These are phyloP conservation scores for Drosophila mettleri DNA, from an alignment of 2,888 invertebrate genomes.

Conservation along the genomic window DNA sequence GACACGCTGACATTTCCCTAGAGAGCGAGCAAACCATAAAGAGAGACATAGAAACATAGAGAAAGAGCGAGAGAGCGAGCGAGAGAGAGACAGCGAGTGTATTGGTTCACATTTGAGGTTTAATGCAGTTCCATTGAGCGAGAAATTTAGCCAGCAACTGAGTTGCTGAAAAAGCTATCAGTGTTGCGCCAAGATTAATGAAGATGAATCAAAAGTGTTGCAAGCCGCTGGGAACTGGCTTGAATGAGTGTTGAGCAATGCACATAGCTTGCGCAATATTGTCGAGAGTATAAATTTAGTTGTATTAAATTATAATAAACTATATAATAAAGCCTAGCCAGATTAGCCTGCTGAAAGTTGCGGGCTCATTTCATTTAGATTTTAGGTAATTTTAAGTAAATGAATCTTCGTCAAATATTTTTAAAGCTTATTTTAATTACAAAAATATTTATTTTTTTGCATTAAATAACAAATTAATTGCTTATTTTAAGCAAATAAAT, in stretches of 20 bases:
- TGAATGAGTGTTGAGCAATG: neutral
- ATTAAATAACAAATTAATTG: no score
- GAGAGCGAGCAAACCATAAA: neutral
- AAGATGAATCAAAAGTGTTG: slow-evolving; percentile 10
- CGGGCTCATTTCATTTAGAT: neutral
- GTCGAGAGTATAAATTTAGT: neutral
- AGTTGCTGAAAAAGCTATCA: slow-evolving; percentile 1
- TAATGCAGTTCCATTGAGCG: slow-evolving; percentile 23
- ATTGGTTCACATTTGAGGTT: slow-evolving; percentile 2
- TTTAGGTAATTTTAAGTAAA: neutral
- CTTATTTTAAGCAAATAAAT: no score
- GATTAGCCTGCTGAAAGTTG: no score
- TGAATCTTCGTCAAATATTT: no score
- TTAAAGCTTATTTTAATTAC: no score
- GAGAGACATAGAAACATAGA: neutral
- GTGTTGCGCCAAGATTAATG: slow-evolving; percentile 4
- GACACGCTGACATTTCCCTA: slow-evolving; percentile 47
- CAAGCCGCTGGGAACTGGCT: neutral
- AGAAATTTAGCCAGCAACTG: slow-evolving; percentile 8
- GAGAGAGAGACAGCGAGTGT: neutral
- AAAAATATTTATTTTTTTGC: no score
- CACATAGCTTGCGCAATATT: neutral
- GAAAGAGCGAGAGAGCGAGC: neutral
- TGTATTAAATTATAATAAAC: neutral
- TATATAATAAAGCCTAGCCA: neutral